Conservation (phyloP, 2,113 vertebrate species). For the Burhinus oedicnemus region DNA sequence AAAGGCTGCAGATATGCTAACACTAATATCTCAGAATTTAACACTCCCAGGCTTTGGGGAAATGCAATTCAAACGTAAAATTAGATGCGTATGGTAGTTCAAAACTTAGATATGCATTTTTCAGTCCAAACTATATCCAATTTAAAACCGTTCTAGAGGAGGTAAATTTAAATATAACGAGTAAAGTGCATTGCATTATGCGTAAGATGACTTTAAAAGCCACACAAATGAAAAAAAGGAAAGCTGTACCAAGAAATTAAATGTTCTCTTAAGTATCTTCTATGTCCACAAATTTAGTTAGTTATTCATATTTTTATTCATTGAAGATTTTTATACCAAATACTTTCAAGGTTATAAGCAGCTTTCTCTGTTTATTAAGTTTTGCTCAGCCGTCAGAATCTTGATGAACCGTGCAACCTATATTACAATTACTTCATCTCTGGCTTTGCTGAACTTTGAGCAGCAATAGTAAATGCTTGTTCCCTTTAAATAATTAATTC, state of each 20-base stretch:
- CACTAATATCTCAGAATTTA: slow-evolving; percentile 9
- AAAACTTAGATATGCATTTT: background rate
- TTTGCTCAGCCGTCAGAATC: background rate
- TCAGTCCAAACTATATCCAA: background rate
- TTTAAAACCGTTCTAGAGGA: background rate
- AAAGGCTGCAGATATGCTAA: background rate
- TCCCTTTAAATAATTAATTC: background rate
- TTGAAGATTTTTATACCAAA: background rate
- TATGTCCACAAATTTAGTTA: background rate
- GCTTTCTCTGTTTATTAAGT: background rate
- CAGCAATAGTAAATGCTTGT: background rate
- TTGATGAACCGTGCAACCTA: background rate
- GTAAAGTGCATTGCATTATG: background rate
- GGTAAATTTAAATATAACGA: slow-evolving; percentile 20
- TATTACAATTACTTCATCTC: background rate
- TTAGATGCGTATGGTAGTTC: background rate
- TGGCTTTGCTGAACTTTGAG: background rate
- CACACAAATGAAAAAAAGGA: background rate
- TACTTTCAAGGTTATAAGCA: background rate
- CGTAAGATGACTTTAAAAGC: background rate
- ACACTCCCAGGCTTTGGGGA: background rate
- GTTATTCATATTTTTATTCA: background rate
- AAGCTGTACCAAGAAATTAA: background rate
- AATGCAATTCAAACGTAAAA: background rate
- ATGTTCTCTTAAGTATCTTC: background rate